Evolutionary conservation across 2,797 vertebrate genomes (phyloP), one percentile per base, ranked within the genome.

Genomic region (Vipera ursinii): DNA sequence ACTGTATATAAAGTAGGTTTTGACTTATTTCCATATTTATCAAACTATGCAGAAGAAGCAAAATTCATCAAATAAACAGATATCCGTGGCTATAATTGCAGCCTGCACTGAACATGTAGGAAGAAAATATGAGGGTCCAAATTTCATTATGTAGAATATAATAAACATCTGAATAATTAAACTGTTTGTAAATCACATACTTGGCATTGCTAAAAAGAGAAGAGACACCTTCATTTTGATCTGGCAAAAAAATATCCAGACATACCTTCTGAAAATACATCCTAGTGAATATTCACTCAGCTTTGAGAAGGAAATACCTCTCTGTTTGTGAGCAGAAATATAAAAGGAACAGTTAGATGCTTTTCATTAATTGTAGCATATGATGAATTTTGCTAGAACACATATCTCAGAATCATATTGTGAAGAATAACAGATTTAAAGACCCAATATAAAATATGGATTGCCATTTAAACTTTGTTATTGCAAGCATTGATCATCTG

Each of bases 61-160:
- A 98, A 98, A 99, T 99, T 99, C 98, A 99, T 99, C 99, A 99
- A 99, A 98, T 98, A 98, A 99, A 99, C 98, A 97, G 98, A 99
- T 99, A 98, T 98, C 98, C 98, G 97, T 97, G 98, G 97, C 98
- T 98, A 97, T 99, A 99, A 99, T 99, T 99, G 98, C 98, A 96
- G 97, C 96, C 97, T 98, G 97, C 97, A 98, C 98, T 94, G 94
- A 97, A 97, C 97, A 97, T 97, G 97, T 96, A 98, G 97, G 97
- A 98, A 97, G 98, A 98, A 98, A 98, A 98, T 98, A 98, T 98
- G 98, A 98, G 97, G 97, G 97, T 98, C 97, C 97, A 98, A 98
- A 98, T 97, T 98, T 98, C 98, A 98, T 98, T 98, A 98, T 98
- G 97, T 98, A 98, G 98, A 97, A 98, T 97, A 98, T 98, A 98